Evolutionary conservation across 2,888 invertebrate species (phyloP).

Genomic region (Oligia strigilis): DNA sequence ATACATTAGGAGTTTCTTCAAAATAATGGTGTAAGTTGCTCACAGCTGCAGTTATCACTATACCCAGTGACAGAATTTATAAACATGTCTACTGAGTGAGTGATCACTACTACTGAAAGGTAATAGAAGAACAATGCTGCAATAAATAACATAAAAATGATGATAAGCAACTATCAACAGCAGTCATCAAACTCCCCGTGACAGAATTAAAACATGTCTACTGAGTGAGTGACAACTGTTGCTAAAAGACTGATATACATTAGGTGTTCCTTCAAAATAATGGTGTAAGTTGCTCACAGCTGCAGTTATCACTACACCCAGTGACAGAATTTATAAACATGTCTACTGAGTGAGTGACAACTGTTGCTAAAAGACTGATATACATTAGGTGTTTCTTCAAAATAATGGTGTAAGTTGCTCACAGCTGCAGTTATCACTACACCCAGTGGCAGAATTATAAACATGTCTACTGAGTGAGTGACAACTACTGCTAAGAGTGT

Average conservation of each 20-base stretch:
- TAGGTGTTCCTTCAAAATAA: too few species aligned
- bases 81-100: constrained; percentile 50
- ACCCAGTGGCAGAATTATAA: too few species aligned
- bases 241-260: background rate
- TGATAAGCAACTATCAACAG: constrained; percentile 19
- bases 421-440: too few species aligned
- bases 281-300: too few species aligned
- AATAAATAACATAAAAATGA: background rate
- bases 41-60: background rate
- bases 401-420: too few species aligned
- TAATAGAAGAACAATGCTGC: background rate
- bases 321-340: too few species aligned
- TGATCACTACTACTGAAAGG: background rate
- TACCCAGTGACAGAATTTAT: constrained; percentile 53
- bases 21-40: background rate
- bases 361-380: too few species aligned
- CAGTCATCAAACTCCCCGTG: constrained; percentile 66
- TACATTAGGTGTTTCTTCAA: too few species aligned
- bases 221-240: constrained; percentile 29
- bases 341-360: too few species aligned
- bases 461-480: too few species aligned
- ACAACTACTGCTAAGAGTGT: background rate
- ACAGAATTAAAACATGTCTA: constrained; percentile 67
- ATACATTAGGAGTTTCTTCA: background rate
- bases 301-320: too few species aligned